These are phyloP conservation scores for Himalopsyche japonica DNA, from an alignment of 2,888 invertebrate genomes.

Conservation along the genomic window DNA sequence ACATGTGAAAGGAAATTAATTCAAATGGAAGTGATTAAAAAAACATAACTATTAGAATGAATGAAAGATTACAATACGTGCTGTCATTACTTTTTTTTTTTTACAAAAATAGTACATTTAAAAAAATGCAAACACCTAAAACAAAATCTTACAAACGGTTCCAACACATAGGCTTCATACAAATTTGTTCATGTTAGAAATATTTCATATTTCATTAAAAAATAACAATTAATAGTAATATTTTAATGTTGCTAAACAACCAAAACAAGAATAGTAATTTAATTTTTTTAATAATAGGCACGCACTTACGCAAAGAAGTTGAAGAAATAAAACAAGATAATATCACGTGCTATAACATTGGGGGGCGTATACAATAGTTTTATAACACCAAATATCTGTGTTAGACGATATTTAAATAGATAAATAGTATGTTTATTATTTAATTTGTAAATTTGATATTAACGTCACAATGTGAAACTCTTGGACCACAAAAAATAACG, in stretches of 20 bases:
- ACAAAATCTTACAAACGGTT: not conserved
- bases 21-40: not conserved
- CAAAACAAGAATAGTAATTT: slow-evolving; percentile 5
- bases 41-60: not conserved
- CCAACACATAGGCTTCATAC: not conserved
- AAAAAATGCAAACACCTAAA: not conserved
- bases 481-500: slow-evolving; percentile 41
- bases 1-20: not conserved
- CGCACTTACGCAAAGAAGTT: slow-evolving; percentile 10
- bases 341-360: slow-evolving; percentile 31
- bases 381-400: slow-evolving; percentile 26
- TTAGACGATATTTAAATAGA: slow-evolving; percentile 28
- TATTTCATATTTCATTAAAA: not conserved
- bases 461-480: slow-evolving; percentile 29
- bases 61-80: not conserved
- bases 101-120: not conserved
- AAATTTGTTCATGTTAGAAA: slow-evolving; percentile 5
- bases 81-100: not conserved
- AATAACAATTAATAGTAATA: not conserved
- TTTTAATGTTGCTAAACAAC: not conserved
- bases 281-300: slow-evolving; percentile 13
- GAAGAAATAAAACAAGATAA: slow-evolving; percentile 4
- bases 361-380: slow-evolving; percentile 38
- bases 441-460: slow-evolving; percentile 31
- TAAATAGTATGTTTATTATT: slow-evolving; percentile 34